These are phyloP conservation scores for Orchestes rusci DNA, from an alignment of 2,888 invertebrate genomes.

Conservation along the genomic window DNA sequence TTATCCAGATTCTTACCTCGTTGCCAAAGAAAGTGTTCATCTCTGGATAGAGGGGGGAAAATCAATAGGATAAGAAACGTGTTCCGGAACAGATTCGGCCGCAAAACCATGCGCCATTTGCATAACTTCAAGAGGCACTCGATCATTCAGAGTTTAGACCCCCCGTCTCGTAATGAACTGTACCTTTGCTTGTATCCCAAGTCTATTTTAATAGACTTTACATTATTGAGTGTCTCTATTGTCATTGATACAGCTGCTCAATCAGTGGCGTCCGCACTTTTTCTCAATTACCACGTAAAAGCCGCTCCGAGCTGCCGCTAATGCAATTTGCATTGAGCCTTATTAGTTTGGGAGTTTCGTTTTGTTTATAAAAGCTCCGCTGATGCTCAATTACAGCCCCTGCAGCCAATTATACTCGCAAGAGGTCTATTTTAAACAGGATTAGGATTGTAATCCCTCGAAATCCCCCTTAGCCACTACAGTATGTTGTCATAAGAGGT, in stretches of 20 bases:
- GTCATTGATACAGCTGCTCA: constrained; percentile 39
- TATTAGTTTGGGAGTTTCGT: background rate
- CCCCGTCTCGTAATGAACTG: constrained; percentile 46
- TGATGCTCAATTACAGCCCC: no score
- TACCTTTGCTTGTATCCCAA: constrained; percentile 42
- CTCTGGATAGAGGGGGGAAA: constrained; percentile 35
- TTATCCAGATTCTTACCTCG: no score
- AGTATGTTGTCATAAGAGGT: constrained; percentile 22
- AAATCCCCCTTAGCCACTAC: constrained; percentile 10
- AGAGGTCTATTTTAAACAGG: constrained; percentile 17
- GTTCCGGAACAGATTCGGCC: constrained; percentile 47
- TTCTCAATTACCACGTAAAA: no score
- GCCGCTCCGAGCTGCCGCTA: no score
- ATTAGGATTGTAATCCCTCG: constrained; percentile 22
- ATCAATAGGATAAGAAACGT: constrained; percentile 47
- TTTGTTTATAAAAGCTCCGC: no score
- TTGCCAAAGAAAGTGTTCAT: constrained; percentile 22
- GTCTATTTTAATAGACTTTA: constrained; percentile 44
- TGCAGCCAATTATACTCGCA: no score
- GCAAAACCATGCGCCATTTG: constrained; percentile 33
- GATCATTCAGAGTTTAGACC: no score
- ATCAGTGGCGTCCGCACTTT: background rate
- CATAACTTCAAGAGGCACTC: no score
- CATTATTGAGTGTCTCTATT: constrained; percentile 34
- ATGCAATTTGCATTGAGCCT: no score